Base-by-base conservation (phyloP, 2,797 vertebrate species). In the Rousettus madagascariensis region DNA sequence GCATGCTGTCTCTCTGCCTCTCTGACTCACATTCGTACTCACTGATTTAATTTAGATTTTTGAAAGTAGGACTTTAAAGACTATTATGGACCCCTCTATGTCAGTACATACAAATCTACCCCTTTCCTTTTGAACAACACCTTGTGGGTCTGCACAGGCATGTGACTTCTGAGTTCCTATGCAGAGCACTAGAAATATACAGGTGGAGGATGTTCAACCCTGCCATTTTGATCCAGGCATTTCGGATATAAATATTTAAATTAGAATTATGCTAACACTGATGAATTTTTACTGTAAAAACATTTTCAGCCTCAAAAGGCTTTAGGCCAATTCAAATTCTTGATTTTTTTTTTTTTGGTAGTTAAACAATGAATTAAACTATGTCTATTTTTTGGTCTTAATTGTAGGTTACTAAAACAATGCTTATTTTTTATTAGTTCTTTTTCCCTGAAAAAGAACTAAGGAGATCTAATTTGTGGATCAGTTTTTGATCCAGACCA, bases 231-330 rank as follows among this genome's bases (percentile, higher is more conserved):
- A 78, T 38, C 41, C 38, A 83, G 30, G 63, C 33, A 83, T 94
- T 82, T 86, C 78, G 6, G 71, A 72, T 79, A 46, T 65, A 61
- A 94, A 68, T 90, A 87, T 91, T 90, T 90, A 78, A 95, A 72
- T 79, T 28, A 83, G 20, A 84, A 87, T 84, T 83, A 78, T 66
- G 80, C 33, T 55, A 83, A 72, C 1, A 1, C 2, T 55, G 49
- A 78, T 78, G 28, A 63, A 46, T 55, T 92, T 86, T 68, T 93
- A 63, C 90, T 80, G 51, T 90, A 72, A 87, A 87, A 94, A 84
- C 90, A 84, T 63, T 86, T 74, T 49, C 4, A 74, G 15, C n/a
- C 55, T 51, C 57, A 69, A n/a, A 95, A 75, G 26, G 33, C 22
- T 33, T 68, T 69, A 57, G 43, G 51, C 30, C 53, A 61, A 63